A percentile compares a stretch with the other conserved stretches of the same genome.
Evolutionary conservation across 2,113 vertebrate species (phyloP).

Genomic region (Dunckerocampus dactyliophorus): DNA sequence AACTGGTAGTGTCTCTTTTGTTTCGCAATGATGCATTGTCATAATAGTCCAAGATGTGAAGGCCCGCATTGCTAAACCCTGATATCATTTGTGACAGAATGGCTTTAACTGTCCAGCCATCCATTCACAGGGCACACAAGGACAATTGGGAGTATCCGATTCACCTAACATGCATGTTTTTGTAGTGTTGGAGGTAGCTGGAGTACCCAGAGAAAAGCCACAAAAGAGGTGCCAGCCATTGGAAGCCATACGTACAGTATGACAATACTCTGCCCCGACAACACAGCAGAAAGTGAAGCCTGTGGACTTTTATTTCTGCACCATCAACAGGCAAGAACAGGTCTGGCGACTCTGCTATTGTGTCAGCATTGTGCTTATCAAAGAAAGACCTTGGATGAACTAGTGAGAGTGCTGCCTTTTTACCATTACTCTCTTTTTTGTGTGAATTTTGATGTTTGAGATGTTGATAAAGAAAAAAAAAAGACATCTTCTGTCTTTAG

Average conservation of each 20-base stretch:
- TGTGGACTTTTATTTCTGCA: constrained; percentile 34
- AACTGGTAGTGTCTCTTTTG: too few species aligned
- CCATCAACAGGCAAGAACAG: constrained; percentile 26
- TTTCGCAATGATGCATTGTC: too few species aligned
- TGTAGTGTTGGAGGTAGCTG: too few species aligned
- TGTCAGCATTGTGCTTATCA: constrained; percentile 17
- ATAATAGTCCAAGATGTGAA: too few species aligned
- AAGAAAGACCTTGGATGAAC: not conserved
- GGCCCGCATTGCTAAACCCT: too few species aligned
- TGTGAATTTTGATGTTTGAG: constrained; percentile 1
- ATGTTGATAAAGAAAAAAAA: constrained; percentile 12
- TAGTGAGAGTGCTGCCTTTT: not conserved
- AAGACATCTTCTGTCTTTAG: not conserved
- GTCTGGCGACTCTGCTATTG: constrained; percentile 44
- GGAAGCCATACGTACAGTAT: not conserved
- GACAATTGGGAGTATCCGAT: too few species aligned
- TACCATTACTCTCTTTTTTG: not conserved
- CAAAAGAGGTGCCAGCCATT: too few species aligned
- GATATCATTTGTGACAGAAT: too few species aligned
- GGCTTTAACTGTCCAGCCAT: too few species aligned
- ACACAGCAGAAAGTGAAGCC: constrained; percentile 21
- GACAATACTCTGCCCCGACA: not conserved
- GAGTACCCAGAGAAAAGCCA: too few species aligned
- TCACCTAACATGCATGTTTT: too few species aligned
- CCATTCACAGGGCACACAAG: too few species aligned